These are phyloP conservation scores for Hoplostethus mediterraneus DNA, from an alignment of 2,797 vertebrate genomes.

Conservation along the genomic window DNA sequence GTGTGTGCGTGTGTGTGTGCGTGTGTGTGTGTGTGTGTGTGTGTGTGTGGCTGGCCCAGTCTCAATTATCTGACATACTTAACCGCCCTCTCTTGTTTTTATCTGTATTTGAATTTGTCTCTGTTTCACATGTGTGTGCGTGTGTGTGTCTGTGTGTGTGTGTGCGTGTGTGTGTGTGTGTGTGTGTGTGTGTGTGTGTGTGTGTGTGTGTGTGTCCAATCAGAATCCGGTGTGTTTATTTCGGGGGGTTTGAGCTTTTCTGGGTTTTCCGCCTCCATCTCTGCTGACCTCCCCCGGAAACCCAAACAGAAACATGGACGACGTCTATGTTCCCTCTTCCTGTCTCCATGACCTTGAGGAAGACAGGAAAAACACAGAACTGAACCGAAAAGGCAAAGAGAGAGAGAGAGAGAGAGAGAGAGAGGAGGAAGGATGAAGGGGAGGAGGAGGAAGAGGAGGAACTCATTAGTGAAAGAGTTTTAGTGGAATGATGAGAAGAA, in stretches of 20 bases:
- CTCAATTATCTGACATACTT: no score
- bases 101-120: no score
- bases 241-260: background rate
- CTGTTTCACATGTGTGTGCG: no score
- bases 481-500: slow-evolving; percentile 80
- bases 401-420: slow-evolving; percentile 4
- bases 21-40: background rate
- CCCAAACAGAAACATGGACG: slow-evolving; percentile 5
- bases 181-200: background rate
- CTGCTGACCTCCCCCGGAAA: slow-evolving; percentile 22
- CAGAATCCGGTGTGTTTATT: slow-evolving; percentile 15
- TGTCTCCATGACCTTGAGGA: slow-evolving; percentile 10
- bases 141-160: slow-evolving; percentile 8
- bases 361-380: background rate
- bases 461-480: slow-evolving; percentile 77
- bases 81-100: no score
- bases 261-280: background rate
- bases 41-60: no score
- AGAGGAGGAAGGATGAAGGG: background rate
- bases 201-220: slow-evolving; percentile 8
- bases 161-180: slow-evolving; percentile 17
- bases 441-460: slow-evolving; percentile 48
- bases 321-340: background rate
- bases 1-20: background rate
- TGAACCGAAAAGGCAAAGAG: slow-evolving; percentile 49